Base-by-base conservation (phyloP, 2,797 vertebrate species). In the Meriones psammophilus region DNA sequence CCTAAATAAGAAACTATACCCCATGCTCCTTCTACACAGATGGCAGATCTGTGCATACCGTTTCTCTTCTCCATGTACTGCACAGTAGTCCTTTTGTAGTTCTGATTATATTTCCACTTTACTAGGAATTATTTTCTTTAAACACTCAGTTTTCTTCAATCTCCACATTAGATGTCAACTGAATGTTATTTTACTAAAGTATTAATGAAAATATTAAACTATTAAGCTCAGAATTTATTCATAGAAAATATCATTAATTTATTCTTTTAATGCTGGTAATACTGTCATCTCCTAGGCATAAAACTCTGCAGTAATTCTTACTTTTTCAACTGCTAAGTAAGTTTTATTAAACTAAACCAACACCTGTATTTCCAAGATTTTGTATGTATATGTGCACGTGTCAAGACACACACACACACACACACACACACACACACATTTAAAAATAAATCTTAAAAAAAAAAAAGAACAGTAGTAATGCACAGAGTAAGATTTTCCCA, bases 201-300 rank as follows among this genome's bases (percentile, higher is more conserved):
- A 69, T 2, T 95, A 39, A 80, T 79, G 46, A 80, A 95, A 94
- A 89, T 60, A 76, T 69, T 86, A 94, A 90, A 73, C 42, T 80
- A 93, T 42, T 90, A 83, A 83, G 36, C 46, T 93, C 50, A 92
- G 58, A 73, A 92, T 6, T 60, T 36, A 85, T 46, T 66, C 10
- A 80, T 5, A 62, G 33, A 88, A 46, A 30, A 77, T 77, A 76
- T 42, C 33, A 76, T 76, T 46, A 76, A 46, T 77, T 77, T 88
- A 91, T 80, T 17, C 36, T 42, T 95, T 89, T 80, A 71, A 68
- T n/a, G 81, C 46, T 39, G 20, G 54, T 79, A 79, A 54, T 24
- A 74, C 1, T 89, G 15, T 54, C 77, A 22, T 74, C 89, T 87
- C 54, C 30, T 79, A 24, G 42, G 14, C 66, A 56, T 80, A 91